Conservation (phyloP, 2,113 vertebrate species). For the Gymnarchus niloticus region DNA sequence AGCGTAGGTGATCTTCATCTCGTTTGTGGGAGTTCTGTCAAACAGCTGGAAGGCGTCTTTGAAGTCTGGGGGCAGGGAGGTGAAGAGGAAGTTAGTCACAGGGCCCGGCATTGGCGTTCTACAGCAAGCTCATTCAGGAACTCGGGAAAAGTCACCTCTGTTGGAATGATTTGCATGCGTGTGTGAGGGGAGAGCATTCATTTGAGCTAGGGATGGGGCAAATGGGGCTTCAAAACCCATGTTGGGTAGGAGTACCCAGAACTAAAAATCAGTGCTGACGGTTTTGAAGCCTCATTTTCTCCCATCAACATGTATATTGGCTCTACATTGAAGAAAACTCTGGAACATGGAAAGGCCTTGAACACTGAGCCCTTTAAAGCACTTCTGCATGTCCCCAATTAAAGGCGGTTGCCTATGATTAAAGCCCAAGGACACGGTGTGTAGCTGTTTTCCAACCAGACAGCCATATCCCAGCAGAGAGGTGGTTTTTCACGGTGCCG, state of each 20-base stretch:
- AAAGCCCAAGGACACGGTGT: neutral
- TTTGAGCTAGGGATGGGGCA: too few species aligned
- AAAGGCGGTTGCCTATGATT: neutral
- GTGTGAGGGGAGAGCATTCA: neutral
- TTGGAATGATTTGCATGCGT: neutral
- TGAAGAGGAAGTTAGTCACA: neutral
- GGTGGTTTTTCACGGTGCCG: neutral
- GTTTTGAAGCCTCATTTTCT: neutral
- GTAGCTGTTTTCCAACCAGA: neutral
- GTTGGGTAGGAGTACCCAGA: too few species aligned
- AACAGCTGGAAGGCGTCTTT: constrained; percentile 71
- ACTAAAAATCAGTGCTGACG: too few species aligned
- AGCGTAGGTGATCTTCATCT: constrained; percentile 66
- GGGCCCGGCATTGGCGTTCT: neutral
- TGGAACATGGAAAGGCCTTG: too few species aligned
- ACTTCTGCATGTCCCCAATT: neutral
- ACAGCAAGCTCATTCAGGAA: neutral
- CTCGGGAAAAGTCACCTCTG: neutral
- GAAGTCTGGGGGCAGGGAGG: constrained; percentile 52
- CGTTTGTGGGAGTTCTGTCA: constrained; percentile 62
- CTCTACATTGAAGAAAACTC: neutral
- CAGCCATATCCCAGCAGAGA: neutral
- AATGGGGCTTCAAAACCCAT: too few species aligned
- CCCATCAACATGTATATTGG: neutral
- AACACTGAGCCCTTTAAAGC: neutral